Evolutionary conservation across 2,888 invertebrate genomes (phyloP), one percentile per base, ranked within the genome.

Genomic region (Zele albiditarsus): DNA sequence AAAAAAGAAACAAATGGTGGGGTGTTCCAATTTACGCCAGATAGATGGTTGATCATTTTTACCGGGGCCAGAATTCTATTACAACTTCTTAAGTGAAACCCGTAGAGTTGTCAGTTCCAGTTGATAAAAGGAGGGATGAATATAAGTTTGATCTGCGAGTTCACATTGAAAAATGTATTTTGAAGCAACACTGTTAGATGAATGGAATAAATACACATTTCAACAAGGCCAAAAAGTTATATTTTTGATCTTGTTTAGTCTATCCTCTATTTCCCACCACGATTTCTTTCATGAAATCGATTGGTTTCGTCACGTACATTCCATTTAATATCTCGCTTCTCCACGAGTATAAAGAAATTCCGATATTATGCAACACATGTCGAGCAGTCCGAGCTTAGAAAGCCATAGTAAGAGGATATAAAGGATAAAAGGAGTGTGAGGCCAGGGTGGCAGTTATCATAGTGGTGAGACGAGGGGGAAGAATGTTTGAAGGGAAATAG

Each of bases 291-390:
- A 46, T 31, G 46, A n/a, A 63, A 63, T 74, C 70, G 68, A 73
- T 69, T 74, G 68, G 63, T 69, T 31, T 38, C 23, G 28, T 60
- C 73, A 68, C 73, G 62, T 73, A 73, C 73, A 69, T 79, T 73
- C 77, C 53, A 76, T 79, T 76, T 75, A 74, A 77, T 77, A 80
- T 77, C 73, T 33, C 70, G 72, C 25, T 67, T 78, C 79, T 79
- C 78, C 75, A 63, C 77, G 73, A 70, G 80, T 82, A 84, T 81
- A 81, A 82, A 80, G 69, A 84, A 84, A 84, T 84, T 84, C 80
- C 82, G 82, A 83, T 85, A 85, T 84, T 80, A 80, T 79, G 77
- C 81, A 82, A 80, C 82, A 80, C 79, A 81, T 81, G 84, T 84
- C 81, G 83, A 81, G 80, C 78, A 79, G 10, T 33, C 16, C 31